Evolutionary conservation across 1,140 invertebrate species (phyloP).

Genomic region (Lepidurus couesii): DNA sequence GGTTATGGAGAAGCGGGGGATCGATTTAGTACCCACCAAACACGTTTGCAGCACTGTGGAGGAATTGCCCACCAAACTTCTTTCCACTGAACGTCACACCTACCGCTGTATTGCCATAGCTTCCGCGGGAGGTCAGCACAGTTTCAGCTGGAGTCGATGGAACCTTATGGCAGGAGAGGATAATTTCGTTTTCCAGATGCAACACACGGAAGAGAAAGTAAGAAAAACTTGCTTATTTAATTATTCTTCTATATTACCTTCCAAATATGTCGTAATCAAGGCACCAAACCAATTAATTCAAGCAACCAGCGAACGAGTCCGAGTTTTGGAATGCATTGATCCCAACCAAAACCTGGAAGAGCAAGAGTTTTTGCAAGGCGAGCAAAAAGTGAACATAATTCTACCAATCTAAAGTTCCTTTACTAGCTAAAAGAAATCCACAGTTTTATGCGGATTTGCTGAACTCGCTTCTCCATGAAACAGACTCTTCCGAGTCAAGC

Average conservation of each 20-base stretch:
- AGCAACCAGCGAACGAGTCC: constrained; percentile 20
- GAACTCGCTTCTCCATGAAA: constrained; percentile 25
- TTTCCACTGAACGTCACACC: not conserved
- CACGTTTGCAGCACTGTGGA: constrained; percentile 31
- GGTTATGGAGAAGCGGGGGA: constrained; percentile 29
- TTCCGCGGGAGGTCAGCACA: constrained; percentile 26
- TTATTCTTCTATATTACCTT: not conserved
- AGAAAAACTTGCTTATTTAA: not conserved
- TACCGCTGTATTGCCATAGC: constrained; percentile 31
- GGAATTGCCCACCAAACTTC: constrained; percentile 31
- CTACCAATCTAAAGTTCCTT: not conserved
- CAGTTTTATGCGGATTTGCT: constrained; percentile 32
- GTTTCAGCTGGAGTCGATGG: constrained; percentile 31
- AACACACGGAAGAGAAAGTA: constrained; percentile 28
- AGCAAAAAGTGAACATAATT: constrained; percentile 7
- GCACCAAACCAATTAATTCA: constrained; percentile 23
- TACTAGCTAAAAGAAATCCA: not conserved
- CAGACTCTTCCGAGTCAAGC: not conserved
- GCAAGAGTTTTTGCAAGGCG: constrained; percentile 2
- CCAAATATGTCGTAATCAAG: not conserved
- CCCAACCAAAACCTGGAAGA: constrained; percentile 29
- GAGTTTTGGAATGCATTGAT: constrained; percentile 29
- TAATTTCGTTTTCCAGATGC: constrained; percentile 33
- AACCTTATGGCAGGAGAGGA: constrained; percentile 31
- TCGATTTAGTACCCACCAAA: constrained; percentile 31